A percentile compares a stretch with the other conserved stretches of the same genome.
These are phyloP conservation scores for Dermolepida albohirtum DNA, from an alignment of 2,888 invertebrate genomes.

Conservation along the genomic window DNA sequence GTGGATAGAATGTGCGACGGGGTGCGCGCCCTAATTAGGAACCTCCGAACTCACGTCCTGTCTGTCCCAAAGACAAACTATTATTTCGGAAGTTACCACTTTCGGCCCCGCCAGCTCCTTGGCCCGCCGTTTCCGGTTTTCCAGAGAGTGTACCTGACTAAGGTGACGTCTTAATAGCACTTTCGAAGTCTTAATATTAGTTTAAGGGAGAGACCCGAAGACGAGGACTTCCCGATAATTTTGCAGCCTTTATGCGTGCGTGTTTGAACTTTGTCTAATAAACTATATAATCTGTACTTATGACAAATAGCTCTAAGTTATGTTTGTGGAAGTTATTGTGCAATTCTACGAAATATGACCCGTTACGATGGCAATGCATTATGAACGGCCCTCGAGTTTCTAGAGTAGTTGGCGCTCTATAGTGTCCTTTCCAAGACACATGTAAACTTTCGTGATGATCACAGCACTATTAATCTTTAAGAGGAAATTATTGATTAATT, in stretches of 20 bases:
- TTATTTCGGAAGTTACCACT: conserved; percentile 52
- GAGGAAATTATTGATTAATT: no score
- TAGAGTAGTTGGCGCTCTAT: neutral
- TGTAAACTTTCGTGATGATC: conserved; percentile 4
- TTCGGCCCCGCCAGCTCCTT: conserved; percentile 25
- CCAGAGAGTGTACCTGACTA: conserved; percentile 38
- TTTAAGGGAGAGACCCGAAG: conserved; percentile 34
- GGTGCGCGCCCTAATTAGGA: conserved; percentile 52
- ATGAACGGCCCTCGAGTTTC: neutral
- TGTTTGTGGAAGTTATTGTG: neutral
- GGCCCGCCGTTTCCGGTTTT: conserved; percentile 14
- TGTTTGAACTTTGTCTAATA: neutral
- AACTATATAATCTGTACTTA: conserved; percentile 3
- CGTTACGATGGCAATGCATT: neutral
- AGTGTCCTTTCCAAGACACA: neutral
- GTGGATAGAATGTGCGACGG: conserved; percentile 43
- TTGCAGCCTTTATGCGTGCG: neutral
- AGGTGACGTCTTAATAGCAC: conserved; percentile 49
- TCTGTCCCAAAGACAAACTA: conserved; percentile 54
- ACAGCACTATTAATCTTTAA: conserved; percentile 4
- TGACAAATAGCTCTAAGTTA: conserved; percentile 27
- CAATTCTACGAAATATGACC: conserved; percentile 3
- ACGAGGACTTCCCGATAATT: conserved; percentile 6
- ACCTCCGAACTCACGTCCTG: conserved; percentile 51
- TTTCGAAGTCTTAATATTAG: conserved; percentile 41